Percentiles rank a stretch among this genome's conserved stretches.
These are phyloP conservation scores for Saxidomus purpurata DNA, from an alignment of 1,140 invertebrate genomes.

Conservation along the genomic window DNA sequence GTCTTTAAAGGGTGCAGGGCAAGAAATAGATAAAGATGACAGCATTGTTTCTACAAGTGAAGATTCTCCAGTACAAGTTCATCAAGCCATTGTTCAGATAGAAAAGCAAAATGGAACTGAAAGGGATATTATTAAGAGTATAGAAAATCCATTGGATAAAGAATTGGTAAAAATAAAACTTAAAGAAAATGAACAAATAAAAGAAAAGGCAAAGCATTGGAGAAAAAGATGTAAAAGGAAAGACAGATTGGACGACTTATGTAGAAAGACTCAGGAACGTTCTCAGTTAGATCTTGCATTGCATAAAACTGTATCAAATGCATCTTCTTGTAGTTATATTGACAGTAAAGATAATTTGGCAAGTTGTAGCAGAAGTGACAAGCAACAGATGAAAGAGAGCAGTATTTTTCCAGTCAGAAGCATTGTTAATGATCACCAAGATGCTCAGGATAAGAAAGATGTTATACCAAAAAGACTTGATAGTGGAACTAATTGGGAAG, in stretches of 20 bases:
- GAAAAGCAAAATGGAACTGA: not conserved
- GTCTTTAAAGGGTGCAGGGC: not conserved
- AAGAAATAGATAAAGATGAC: not conserved
- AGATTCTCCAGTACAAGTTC: no score
- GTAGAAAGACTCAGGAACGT: not conserved
- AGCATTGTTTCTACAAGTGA: no score
- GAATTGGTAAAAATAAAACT: not conserved
- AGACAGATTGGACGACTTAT: slow-evolving; percentile 6
- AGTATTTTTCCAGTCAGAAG: no score
- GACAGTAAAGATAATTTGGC: not conserved
- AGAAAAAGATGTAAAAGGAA: slow-evolving; percentile 41
- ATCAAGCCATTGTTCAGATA: no score
- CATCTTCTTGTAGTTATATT: not conserved
- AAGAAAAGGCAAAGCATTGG: slow-evolving; percentile 27
- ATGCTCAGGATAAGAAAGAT: not conserved
- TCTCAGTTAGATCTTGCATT: not conserved
- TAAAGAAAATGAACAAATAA: not conserved
- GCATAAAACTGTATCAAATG: not conserved
- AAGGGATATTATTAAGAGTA: no score
- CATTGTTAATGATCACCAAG: no score
- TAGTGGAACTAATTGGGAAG: not conserved
- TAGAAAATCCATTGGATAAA: not conserved
- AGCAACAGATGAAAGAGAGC: no score
- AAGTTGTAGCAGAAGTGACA: not conserved
- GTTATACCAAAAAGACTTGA: not conserved